Base-by-base conservation (phyloP, 2,797 vertebrate genomes). In the Sebastes oblongus region DNA sequence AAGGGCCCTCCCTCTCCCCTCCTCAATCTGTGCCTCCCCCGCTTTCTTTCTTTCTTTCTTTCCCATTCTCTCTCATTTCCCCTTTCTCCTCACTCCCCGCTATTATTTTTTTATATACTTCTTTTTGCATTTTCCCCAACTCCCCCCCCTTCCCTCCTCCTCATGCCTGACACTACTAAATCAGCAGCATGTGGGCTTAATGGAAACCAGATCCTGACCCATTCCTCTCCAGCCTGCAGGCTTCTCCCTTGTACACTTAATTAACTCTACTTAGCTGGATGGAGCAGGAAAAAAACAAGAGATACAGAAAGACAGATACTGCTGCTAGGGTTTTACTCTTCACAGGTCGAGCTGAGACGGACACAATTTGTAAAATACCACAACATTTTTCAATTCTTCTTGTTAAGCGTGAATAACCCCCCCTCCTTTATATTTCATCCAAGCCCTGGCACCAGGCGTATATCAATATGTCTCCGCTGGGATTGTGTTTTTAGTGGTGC, bases 141-240 rank as follows among this genome's bases (percentile, higher is more conserved):
- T 8, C 68, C 14, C 27, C 66, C 18, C 27, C 24, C 0, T 6
- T 2, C 42, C 29, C 42, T 75, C 55, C 72, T 58, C 72, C 76
- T 75, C 77, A 70, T 77, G 88, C 80, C 77, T 89, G 78, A 86
- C 90, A 91, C 77, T 62, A 91, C 84, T 86, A 94, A 96, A 95
- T 93, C 92, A 93, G 91, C 89, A 91, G 88, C 95, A 95, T 95
- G 92, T 95, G 94, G 92, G 66, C 81, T 85, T 92, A 93, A 95
- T 94, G 88, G 86, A 93, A 94, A 92, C 91, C 95, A 95, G 93
- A 91, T 75, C 85, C 69, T 72, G 78, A 78, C 79, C 92, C 82
- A 83, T 71, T 88, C 88, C 75, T 78, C 65, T 84, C 66, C 30
- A 30, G 81, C 78, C 89, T 87, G 62, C 55, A 85, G 78, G 39